Percentiles rank a stretch among this genome's conserved stretches.
phyloP scores from a whole-genome alignment of 2,888 invertebrate species.

The Melipona bicolor region DNA sequence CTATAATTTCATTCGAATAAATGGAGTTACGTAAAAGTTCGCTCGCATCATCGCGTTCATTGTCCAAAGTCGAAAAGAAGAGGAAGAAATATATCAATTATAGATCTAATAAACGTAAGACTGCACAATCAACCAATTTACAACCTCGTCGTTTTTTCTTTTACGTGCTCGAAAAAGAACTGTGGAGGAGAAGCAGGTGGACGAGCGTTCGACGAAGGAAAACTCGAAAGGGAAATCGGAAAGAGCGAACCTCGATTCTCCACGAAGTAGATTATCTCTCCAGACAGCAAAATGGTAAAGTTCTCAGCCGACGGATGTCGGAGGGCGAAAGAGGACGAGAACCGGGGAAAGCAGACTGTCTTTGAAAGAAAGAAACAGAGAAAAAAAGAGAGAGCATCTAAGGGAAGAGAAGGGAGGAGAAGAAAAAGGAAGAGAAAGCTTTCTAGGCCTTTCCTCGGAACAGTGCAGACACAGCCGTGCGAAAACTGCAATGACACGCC shows the following conservation, averaged over 20 bases:
- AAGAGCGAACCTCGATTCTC: constrained; percentile 40
- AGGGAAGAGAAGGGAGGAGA: constrained; percentile 27
- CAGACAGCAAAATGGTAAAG: constrained; percentile 80
- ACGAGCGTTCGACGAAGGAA: background rate
- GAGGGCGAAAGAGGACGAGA: constrained; percentile 47
- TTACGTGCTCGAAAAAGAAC: background rate
- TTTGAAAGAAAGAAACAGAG: constrained; percentile 33
- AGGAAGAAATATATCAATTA: too few relatives aligned
- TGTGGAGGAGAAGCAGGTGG: background rate
- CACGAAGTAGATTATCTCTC: constrained; percentile 75
- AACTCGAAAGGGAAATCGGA: background rate
- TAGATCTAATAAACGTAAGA: too few relatives aligned
- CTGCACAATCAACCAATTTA: too few relatives aligned
- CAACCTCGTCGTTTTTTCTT: too few relatives aligned
- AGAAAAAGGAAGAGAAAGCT: constrained; percentile 31
- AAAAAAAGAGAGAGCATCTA: constrained; percentile 53
- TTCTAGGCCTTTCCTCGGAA: constrained; percentile 58
- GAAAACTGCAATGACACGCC: constrained; percentile 71
- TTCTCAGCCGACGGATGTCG: constrained; percentile 68
- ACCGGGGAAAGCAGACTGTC: constrained; percentile 47
- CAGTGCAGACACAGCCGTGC: constrained; percentile 69
- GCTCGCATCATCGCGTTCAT: too few relatives aligned
- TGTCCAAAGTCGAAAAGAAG: too few relatives aligned
- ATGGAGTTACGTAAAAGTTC: too few relatives aligned
- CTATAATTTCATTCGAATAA: too few relatives aligned